Conservation (phyloP, 2,797 vertebrate genomes). For the Liasis olivaceus region DNA sequence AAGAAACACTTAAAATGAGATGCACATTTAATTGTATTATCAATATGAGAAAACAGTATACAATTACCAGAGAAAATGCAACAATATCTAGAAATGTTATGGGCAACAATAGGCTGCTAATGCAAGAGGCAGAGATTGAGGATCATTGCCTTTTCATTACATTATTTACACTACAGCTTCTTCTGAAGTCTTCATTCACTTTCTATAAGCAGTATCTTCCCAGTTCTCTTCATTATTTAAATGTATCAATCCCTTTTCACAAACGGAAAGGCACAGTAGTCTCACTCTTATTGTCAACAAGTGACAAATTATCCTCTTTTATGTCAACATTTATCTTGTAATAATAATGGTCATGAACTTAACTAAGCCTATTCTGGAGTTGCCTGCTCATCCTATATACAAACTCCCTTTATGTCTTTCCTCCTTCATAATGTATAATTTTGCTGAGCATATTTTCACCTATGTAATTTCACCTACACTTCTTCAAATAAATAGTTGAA, state of each 20-base stretch:
- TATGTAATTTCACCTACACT: neutral
- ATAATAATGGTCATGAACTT: constrained; percentile 20
- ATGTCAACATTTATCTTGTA: neutral
- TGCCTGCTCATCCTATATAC: rapidly evolving
- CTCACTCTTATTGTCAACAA: neutral
- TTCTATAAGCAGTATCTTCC: neutral
- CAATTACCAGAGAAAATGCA: neutral
- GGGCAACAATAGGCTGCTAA: neutral
- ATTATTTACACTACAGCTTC: neutral
- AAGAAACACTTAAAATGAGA: neutral
- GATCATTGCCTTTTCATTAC: neutral
- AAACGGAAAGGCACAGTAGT: constrained; percentile 20
- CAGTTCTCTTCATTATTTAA: neutral
- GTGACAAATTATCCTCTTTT: neutral
- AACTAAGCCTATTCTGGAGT: neutral
- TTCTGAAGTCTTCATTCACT: neutral
- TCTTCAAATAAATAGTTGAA: neutral
- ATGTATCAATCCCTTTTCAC: constrained; percentile 19
- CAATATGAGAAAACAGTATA: neutral
- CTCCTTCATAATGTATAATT: neutral
- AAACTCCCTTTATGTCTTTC: neutral
- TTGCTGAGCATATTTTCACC: neutral
- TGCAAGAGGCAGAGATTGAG: constrained; percentile 19
- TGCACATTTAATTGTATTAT: neutral
- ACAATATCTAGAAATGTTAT: constrained; percentile 30